phyloP scores from a whole-genome alignment of 1,140 invertebrate genomes.

The Oedothorax gibbosus region DNA sequence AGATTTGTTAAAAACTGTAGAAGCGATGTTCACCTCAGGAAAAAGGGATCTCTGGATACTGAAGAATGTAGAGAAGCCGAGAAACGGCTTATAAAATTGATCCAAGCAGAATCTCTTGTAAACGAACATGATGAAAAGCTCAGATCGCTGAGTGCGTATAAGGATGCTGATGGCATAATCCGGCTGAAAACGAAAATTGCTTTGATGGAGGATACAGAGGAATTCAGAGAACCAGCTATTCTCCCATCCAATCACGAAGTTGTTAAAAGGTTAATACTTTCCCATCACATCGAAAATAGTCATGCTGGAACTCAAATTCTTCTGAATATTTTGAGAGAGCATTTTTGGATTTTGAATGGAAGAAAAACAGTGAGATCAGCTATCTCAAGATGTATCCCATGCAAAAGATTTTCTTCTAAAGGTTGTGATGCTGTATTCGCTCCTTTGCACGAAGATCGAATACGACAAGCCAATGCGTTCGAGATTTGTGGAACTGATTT shows the following conservation, averaged over 20 bases:
- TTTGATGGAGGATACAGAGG: background rate
- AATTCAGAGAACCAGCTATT: background rate
- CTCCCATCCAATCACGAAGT: background rate
- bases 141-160: background rate
- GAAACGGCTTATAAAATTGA: background rate
- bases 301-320: background rate
- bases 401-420: background rate
- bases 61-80: background rate
- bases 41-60: background rate
- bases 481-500: background rate
- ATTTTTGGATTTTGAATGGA: conserved; percentile 15
- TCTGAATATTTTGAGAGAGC: background rate
- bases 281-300: background rate
- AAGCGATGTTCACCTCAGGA: background rate
- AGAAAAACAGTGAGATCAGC: background rate
- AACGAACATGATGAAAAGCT: background rate
- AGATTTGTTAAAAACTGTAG: background rate
- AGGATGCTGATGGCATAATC: too few relatives aligned
- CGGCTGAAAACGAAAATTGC: too few relatives aligned
- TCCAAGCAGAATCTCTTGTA: background rate
- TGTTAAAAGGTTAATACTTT: background rate
- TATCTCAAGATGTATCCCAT: background rate
- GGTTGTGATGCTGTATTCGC: too few relatives aligned
- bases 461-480: conserved; percentile 7
- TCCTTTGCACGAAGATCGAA: background rate